A percentile compares a stretch with the other conserved stretches of the same genome.
phyloP scores from a whole-genome alignment of 2,888 invertebrate genomes.

The Rutpela maculata region DNA sequence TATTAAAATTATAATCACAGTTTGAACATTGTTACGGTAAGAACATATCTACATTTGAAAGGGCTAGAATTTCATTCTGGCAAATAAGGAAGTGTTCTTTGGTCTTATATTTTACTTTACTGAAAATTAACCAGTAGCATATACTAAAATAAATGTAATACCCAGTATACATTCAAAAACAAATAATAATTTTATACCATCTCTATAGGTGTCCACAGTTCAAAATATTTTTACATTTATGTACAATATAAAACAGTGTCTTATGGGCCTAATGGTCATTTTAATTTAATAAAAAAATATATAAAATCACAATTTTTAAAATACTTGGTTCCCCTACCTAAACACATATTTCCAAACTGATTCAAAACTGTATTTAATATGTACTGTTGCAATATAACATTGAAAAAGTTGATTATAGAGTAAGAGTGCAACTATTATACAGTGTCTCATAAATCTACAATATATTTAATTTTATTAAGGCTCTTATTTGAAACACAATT shows the following conservation, averaged over 20 bases:
- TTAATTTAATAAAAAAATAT: conserved; percentile 50
- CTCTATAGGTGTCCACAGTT: neutral
- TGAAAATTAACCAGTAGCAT: too few relatives aligned
- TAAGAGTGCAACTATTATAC: neutral
- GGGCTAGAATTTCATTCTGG: too few relatives aligned
- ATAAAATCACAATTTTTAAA: conserved; percentile 55
- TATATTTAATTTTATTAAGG: conserved; percentile 2
- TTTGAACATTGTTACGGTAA: too few relatives aligned
- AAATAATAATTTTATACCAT: conserved; percentile 19
- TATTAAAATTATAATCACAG: too few relatives aligned
- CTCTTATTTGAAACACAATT: conserved; percentile 1
- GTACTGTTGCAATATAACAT: neutral
- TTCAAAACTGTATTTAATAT: conserved; percentile 28
- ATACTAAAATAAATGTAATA: too few relatives aligned
- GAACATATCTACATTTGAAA: too few relatives aligned
- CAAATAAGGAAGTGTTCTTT: too few relatives aligned
- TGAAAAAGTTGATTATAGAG: conserved; percentile 1
- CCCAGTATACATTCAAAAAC: too few relatives aligned
- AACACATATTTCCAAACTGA: neutral
- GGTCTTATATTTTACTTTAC: too few relatives aligned
- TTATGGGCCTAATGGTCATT: conserved; percentile 49
- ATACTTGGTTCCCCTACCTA: conserved; percentile 44
- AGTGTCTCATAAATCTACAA: neutral
- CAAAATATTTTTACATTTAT: conserved; percentile 32
- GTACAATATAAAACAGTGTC: conserved; percentile 28